Conservation (phyloP, 2,113 vertebrate genomes). For the Proterorhinus semilunaris region DNA sequence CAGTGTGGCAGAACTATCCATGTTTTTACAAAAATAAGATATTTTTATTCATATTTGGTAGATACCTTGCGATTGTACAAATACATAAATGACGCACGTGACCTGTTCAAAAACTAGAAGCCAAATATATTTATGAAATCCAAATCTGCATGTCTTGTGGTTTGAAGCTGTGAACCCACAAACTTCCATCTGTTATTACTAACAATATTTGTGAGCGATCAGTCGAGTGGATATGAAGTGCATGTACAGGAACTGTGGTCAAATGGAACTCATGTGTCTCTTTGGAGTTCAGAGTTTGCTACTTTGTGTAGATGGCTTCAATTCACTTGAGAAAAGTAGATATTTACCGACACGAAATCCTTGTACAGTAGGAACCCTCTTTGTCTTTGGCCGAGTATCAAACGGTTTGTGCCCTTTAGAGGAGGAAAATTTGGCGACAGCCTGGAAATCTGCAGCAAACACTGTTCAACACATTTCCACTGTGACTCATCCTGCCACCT, state of each 20-base stretch:
- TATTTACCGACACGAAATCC: not conserved
- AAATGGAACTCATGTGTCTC: constrained; percentile 18
- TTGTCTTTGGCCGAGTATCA: constrained; percentile 24
- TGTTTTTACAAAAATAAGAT: no score
- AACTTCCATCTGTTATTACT: constrained; percentile 14
- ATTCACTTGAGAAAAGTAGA: not conserved
- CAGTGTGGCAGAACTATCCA: no score
- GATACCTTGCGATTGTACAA: not conserved
- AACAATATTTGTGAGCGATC: constrained; percentile 19
- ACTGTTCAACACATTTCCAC: constrained; percentile 63
- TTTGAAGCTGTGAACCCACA: constrained; percentile 2
- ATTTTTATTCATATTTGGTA: no score
- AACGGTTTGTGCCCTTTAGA: constrained; percentile 13
- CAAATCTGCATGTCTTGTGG: not conserved
- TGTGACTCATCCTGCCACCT: constrained; percentile 70
- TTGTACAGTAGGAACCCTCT: constrained; percentile 12
- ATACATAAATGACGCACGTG: not conserved
- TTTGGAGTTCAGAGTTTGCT: constrained; percentile 27
- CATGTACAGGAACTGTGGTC: constrained; percentile 31
- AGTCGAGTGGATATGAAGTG: constrained; percentile 41
- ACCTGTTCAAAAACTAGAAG: not conserved
- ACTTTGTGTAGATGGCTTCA: not conserved
- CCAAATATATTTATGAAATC: not conserved
- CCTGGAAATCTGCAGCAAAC: constrained; percentile 36
- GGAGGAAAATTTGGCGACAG: constrained; percentile 19